Evolutionary conservation across 2,113 vertebrate genomes (phyloP).

Genomic region (Copsychus sechellarum): DNA sequence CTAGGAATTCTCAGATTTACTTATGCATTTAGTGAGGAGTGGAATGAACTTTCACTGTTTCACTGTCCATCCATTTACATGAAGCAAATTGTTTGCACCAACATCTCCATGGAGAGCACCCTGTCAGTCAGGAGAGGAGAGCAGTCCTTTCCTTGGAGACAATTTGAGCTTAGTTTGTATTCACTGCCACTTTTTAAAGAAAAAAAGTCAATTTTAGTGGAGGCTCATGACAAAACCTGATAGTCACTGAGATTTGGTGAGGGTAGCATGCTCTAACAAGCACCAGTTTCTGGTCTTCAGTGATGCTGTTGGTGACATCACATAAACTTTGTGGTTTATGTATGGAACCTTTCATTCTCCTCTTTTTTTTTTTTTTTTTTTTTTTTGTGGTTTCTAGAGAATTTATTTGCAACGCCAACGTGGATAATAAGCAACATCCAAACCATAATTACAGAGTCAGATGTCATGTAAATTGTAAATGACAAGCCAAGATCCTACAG

Average conservation of each 20-base stretch:
- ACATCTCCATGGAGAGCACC: background rate
- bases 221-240: background rate
- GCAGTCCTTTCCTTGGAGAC: background rate
- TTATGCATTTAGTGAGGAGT: background rate
- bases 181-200: background rate
- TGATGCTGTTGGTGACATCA: background rate
- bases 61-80: background rate
- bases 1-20: background rate
- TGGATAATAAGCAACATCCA: background rate
- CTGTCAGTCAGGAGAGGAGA: background rate
- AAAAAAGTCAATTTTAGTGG: background rate
- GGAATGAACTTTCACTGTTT: background rate
- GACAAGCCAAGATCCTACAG: background rate
- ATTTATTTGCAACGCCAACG: background rate
- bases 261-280: background rate
- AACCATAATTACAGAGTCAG: background rate
- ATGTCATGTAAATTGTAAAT: background rate
- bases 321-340: background rate
- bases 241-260: background rate
- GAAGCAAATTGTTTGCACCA: background rate
- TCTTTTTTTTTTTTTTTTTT: background rate
- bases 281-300: background rate
- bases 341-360: background rate
- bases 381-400: background rate
- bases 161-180: background rate